Base-by-base conservation (phyloP, 2,797 vertebrate genomes). In the Macroramphosus scolopax region DNA sequence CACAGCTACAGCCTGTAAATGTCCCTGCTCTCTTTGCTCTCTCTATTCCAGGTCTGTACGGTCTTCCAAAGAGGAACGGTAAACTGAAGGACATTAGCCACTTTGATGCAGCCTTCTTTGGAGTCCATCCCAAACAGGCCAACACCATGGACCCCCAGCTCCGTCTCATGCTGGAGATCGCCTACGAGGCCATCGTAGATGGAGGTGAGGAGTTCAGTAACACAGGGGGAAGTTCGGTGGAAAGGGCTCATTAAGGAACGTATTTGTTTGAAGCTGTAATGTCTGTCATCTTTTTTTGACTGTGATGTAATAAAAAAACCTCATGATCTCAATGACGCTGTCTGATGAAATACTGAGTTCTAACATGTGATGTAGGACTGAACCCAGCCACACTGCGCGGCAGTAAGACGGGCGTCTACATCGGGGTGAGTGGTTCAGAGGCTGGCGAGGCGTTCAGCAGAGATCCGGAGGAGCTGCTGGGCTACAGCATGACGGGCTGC, bases 61-160 rank as follows among this genome's bases (percentile, higher is more conserved):
- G 95, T 37, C 89, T 99, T 44, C 96, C 96, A 35, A 88, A 63
- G 73, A 92, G 93, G 68, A 93, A 91, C 4, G 97, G 97, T 37
- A 99, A 99, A 78, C 90, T 99, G 54, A 98, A 98, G 80, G 92
- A 97, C 75, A 89, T 99, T 67, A 92, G 89, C 80, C 91, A 87
- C 81, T 99, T 98, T 17, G 96, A 98, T 24, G 95, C 97, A 12
- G 79, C 90, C 1, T 98, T 98, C 84, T 99, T 99, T 11, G 95
- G 68, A 67, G 97, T 88, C 78, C 96, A 89, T 61, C 90, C 96
- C 42, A 99, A 97, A 78, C 97, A 98, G 81, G 96, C 96, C 8
- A 88, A 97, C 75, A 97, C 92, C 1, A 99, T 99, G 97, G 97
- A 99, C 78, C 97, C 97, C 24, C 97, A 99, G 45, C 90, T 99